Evolutionary conservation across 2,888 invertebrate species (phyloP).

Genomic region (Acrobasis suavella): DNA sequence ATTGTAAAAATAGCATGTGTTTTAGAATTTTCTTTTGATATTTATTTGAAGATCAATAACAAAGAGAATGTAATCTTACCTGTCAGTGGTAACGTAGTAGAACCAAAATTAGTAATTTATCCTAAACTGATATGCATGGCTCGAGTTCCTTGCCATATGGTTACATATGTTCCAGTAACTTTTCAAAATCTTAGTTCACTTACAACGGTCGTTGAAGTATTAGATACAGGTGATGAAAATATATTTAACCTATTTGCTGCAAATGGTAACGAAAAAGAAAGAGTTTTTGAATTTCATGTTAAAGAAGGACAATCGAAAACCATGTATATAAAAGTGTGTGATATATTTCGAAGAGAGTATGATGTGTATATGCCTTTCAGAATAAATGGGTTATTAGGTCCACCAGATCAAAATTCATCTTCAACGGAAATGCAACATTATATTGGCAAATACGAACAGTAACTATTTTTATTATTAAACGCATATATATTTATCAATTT

Average conservation of each 20-base stretch:
- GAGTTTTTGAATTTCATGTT: slow-evolving; percentile 53
- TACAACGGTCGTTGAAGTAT: slow-evolving; percentile 54
- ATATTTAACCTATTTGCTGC: slow-evolving; percentile 62
- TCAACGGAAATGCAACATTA: slow-evolving; percentile 65
- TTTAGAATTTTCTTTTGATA: slow-evolving; percentile 65
- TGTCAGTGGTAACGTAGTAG: slow-evolving; percentile 73
- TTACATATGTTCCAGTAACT: slow-evolving; percentile 64
- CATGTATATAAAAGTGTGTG: slow-evolving; percentile 64
- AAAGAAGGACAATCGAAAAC: slow-evolving; percentile 65
- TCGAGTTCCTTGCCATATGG: slow-evolving; percentile 70
- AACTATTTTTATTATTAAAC: slow-evolving; percentile 25
- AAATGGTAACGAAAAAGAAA: slow-evolving; percentile 63
- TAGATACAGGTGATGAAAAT: slow-evolving; percentile 63
- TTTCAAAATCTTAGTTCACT: slow-evolving; percentile 62
- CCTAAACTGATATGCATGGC: slow-evolving; percentile 76
- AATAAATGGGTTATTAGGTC: slow-evolving; percentile 83
- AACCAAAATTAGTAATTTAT: slow-evolving; percentile 73
- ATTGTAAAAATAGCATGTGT: slow-evolving; percentile 67
- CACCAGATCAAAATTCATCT: slow-evolving; percentile 58
- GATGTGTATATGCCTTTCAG: slow-evolving; percentile 82
- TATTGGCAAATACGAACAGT: slow-evolving; percentile 60
- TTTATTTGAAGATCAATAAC: slow-evolving; percentile 68
- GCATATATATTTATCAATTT: no score
- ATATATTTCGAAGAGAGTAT: slow-evolving; percentile 72
- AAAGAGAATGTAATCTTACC: slow-evolving; percentile 67